Evolutionary conservation across 2,113 vertebrate genomes (phyloP), one percentile per base, ranked within the genome.

Genomic region (Uria aalge): DNA sequence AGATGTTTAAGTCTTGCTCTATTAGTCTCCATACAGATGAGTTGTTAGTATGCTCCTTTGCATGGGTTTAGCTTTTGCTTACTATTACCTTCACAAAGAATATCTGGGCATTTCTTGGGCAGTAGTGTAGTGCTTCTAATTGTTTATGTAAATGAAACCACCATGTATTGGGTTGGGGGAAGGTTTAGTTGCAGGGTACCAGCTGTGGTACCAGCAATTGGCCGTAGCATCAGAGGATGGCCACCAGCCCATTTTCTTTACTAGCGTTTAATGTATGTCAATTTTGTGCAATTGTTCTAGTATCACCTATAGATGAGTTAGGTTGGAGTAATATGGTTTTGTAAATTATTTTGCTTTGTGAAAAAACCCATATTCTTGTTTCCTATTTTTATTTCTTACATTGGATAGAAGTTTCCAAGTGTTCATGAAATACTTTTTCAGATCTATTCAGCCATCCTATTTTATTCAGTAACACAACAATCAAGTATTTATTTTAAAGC

Each of bases 241-340:
- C 59, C 19, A 74, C 36, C n/a, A 60, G 24, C 9, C 57, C 11
- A 36, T 57, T 86, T 73, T 72, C 47, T 63, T 69, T 60, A 48
- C 40, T 43, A 17, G 6, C 12, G 1, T 5, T 12, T 19, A 2
- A 2, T 3, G 7, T 34, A 36, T 22, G 38, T 17, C 12, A 3
- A 26, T 64, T 72, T 68, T 78, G 32, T 82, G 32, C 27, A 71
- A 16, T 8, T 27, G 7, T 63, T 74, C 12, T 12, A 47, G 5
- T 47, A 47, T 40, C 29, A 36, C 15, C 38, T 47, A n/a, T 8
- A 63, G 27, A 4, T 77, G 63, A 53, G 24, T 59, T 81, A 62
- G 22, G 10, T 27, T 89, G 12, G 29, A 63, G 24, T 43, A 34
- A 66, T 22, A 52, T 3, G 60, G 8, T 34, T 90, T n/a, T 24